phyloP scores from a whole-genome alignment of 2,797 vertebrate genomes.

The Podargus strigoides region DNA sequence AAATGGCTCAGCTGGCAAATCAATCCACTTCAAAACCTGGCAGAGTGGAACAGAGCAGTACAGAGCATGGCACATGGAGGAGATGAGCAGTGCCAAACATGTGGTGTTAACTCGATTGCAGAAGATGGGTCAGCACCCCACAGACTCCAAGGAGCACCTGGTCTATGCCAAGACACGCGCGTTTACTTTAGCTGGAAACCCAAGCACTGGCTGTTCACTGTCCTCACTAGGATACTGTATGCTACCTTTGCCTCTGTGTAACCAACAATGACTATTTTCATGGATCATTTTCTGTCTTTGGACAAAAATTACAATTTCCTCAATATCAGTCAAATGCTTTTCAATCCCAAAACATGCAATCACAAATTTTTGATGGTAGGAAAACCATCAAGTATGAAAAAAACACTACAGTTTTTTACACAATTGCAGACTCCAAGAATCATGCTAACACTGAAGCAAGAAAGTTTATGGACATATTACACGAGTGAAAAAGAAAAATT shows the following conservation, averaged over 20 bases:
- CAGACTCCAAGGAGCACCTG: background rate
- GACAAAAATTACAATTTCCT: background rate
- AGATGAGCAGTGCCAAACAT: fast-evolving
- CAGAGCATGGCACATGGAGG: fast-evolving
- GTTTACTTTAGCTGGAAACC: background rate
- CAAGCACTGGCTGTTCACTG: background rate
- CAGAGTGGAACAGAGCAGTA: background rate
- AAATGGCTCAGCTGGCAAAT: background rate
- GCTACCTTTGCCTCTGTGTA: background rate
- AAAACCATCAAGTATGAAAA: background rate
- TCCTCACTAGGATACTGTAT: background rate
- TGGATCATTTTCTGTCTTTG: background rate
- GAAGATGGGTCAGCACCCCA: background rate
- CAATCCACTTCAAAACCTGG: background rate
- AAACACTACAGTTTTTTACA: background rate
- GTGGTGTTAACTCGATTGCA: fast-evolving
- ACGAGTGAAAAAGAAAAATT: background rate
- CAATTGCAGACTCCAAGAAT: background rate
- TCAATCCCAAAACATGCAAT: background rate
- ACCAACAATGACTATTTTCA: background rate
- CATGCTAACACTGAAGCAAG: background rate
- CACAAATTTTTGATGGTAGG: background rate
- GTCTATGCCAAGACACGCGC: background rate
- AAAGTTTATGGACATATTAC: background rate
- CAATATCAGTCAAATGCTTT: background rate